A percentile compares a stretch with the other conserved stretches of the same genome.
Evolutionary conservation across 2,888 invertebrate genomes (phyloP).

Genomic region (Dolomedes plantarius): DNA sequence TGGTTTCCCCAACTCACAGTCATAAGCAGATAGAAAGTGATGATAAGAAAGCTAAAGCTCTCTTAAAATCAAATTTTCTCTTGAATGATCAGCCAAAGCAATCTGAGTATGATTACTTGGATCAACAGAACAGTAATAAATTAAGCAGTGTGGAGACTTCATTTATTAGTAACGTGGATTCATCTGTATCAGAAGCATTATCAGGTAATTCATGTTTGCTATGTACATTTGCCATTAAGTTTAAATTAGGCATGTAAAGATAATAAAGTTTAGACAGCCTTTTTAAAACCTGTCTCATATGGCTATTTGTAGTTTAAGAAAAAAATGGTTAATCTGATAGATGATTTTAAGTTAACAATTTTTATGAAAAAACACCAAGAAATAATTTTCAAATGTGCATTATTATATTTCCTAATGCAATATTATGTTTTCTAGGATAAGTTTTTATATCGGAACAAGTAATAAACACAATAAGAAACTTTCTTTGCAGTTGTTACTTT

Average conservation of each 20-base stretch:
- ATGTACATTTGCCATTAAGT: neutral
- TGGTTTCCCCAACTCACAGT: neutral
- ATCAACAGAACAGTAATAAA: slow-evolving; percentile 51
- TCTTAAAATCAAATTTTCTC: slow-evolving; percentile 1
- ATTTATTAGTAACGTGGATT: neutral
- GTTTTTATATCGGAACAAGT: too few relatives aligned
- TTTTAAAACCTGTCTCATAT: too few relatives aligned
- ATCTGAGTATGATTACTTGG: slow-evolving; percentile 35
- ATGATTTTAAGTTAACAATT: too few relatives aligned
- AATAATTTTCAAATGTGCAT: too few relatives aligned
- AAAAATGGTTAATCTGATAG: too few relatives aligned
- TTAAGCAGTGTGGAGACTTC: neutral
- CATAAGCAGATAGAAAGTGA: slow-evolving; percentile 11
- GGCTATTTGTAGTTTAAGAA: too few relatives aligned
- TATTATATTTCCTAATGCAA: too few relatives aligned
- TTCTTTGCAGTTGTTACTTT: too few relatives aligned
- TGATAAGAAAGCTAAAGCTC: slow-evolving; percentile 16
- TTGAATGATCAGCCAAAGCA: slow-evolving; percentile 14
- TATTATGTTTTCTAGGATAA: too few relatives aligned
- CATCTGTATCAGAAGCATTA: neutral
- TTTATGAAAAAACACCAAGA: too few relatives aligned
- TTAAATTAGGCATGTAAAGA: neutral
- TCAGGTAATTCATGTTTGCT: slow-evolving; percentile 2
- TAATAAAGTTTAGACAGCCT: too few relatives aligned
- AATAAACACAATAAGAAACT: too few relatives aligned